These are phyloP conservation scores for Pectinophora gossypiella DNA, from an alignment of 1,140 invertebrate genomes.

Conservation along the genomic window DNA sequence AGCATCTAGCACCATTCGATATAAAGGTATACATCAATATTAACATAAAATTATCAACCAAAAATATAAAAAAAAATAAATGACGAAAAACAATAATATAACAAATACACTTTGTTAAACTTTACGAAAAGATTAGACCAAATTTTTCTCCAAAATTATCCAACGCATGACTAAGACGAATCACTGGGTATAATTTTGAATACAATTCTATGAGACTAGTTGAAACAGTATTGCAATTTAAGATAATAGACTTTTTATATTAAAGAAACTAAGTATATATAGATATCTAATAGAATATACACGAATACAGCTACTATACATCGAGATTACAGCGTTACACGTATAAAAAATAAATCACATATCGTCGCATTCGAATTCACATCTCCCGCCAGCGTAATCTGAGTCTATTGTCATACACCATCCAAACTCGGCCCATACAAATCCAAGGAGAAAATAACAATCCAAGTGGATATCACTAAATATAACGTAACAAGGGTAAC, in stretches of 20 bases:
- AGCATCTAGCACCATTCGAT: conserved; percentile 72
- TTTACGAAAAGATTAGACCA: conserved; percentile 16
- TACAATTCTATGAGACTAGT: conserved; percentile 54
- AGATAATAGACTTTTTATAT: conserved; percentile 36
- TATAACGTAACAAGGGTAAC: conserved; percentile 62
- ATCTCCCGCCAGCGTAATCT: conserved; percentile 14
- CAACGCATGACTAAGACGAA: conserved; percentile 28
- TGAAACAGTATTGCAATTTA: conserved; percentile 54
- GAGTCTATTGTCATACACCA: conserved; percentile 18
- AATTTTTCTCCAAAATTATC: conserved; percentile 12
- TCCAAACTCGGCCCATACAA: conserved; percentile 31
- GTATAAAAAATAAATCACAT: conserved; percentile 69
- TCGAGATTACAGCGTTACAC: conserved; percentile 53
- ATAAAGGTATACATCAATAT: conserved; percentile 58
- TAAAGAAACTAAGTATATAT: conserved; percentile 43
- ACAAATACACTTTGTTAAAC: conserved; percentile 34
- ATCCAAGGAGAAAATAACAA: conserved; percentile 22
- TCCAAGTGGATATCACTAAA: conserved; percentile 33
- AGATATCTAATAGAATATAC: conserved; percentile 47
- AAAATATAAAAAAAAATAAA: conserved; percentile 47
- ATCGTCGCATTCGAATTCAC: conserved; percentile 39
- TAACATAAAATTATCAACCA: conserved; percentile 67
- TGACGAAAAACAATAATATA: conserved; percentile 52
- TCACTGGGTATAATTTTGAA: conserved; percentile 57
- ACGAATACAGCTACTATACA: conserved; percentile 51